Conservation (phyloP, 2,888 invertebrate species). For the Oeneis ivallda region DNA sequence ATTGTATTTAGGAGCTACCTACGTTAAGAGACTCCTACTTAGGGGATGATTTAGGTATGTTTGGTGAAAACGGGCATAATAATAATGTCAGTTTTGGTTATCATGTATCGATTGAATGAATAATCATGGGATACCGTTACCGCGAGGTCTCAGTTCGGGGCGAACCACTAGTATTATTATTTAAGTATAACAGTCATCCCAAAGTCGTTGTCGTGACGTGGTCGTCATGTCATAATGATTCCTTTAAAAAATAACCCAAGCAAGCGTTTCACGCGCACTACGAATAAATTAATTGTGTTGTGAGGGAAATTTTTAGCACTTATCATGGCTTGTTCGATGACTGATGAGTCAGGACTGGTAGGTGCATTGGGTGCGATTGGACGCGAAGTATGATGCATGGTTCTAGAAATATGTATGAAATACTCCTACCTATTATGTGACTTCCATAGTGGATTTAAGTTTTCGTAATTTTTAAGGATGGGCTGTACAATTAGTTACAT, state of each 20-base stretch:
- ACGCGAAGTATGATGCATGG: not conserved
- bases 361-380: not conserved
- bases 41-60: too few relatives aligned
- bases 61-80: too few relatives aligned
- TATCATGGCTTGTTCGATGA: constrained; percentile 1
- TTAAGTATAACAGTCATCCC: not conserved
- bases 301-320: constrained; percentile 9
- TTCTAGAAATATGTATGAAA: not conserved
- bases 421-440: not conserved
- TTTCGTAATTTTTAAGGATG: not conserved
- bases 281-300: not conserved
- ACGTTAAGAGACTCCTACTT: too few relatives aligned
- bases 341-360: not conserved
- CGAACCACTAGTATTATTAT: too few relatives aligned
- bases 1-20: too few relatives aligned
- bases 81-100: too few relatives aligned
- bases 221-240: not conserved
- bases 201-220: not conserved
- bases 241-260: not conserved
- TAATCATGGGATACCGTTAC: too few relatives aligned
- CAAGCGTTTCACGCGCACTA: constrained; percentile 12
- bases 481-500: not conserved
- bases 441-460: not conserved
- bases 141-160: too few relatives aligned
- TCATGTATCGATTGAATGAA: too few relatives aligned